Evolutionary conservation across 1,140 invertebrate genomes (phyloP).

Genomic region (Octopus sinensis): DNA sequence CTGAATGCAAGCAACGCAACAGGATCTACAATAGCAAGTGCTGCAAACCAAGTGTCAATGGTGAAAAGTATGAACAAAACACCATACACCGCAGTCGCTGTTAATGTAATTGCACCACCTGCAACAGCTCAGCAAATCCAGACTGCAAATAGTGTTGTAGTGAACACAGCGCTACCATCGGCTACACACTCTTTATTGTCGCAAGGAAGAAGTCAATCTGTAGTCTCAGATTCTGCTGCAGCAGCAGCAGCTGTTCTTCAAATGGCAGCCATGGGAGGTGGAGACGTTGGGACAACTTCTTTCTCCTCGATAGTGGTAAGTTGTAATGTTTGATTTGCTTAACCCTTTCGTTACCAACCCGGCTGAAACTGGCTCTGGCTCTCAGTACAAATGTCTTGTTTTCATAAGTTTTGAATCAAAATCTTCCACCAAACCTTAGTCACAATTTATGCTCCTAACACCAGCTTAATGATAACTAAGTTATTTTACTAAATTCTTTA

Average conservation of each 20-base stretch:
- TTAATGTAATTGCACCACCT: background rate
- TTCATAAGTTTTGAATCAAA: background rate
- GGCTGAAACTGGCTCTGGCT: background rate
- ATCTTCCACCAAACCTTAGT: no score
- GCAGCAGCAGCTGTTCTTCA: background rate
- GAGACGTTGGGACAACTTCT: background rate
- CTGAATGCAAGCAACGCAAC: background rate
- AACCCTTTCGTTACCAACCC: background rate
- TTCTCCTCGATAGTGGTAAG: background rate
- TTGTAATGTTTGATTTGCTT: background rate
- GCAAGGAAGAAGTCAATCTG: background rate
- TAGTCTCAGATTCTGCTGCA: background rate
- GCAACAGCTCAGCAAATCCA: background rate
- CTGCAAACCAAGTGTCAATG: background rate
- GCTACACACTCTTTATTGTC: background rate
- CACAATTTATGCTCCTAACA: no score
- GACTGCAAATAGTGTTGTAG: background rate
- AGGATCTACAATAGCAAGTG: background rate
- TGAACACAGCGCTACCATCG: background rate
- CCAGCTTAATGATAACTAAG: no score
- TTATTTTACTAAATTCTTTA: no score
- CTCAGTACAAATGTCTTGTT: background rate
- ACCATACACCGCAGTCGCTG: background rate
- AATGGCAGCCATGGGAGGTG: background rate
- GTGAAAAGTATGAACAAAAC: background rate